Evolutionary conservation across 2,113 vertebrate genomes (phyloP), one percentile per base, ranked within the genome.

Genomic region (Hydrochoerus hydrochaeris): DNA sequence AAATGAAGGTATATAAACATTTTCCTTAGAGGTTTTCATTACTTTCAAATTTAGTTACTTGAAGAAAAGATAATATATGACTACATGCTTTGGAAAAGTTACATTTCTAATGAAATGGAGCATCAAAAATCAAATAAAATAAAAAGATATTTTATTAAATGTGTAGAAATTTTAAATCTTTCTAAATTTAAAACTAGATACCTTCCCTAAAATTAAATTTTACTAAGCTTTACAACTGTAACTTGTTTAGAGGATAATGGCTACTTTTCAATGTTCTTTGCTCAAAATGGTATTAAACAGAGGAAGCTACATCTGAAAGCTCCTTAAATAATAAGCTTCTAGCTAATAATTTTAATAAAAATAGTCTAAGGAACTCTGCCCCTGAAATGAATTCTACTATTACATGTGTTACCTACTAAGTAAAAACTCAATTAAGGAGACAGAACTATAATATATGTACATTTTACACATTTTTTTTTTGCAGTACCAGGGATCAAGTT

Each of bases 261-360:
- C 84, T 96, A 97, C 75, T 98, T 97, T 35, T 97, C 96, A 95
- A 96, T 96, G 49, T 97, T 96, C 95, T 97, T 97, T 91, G 95
- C 84, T 95, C 97, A 63, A 98, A 97, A 93, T 97, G 87, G 85
- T 46, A 88, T 84, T 96, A 89, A 95, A 97, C 90, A 93, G 93
- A 95, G 93, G 80, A 63, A 88, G 87, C 28, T 96, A 91, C 57
- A 92, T 97, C 88, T 97, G 96, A 96, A 90, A 98, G 97, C 96
- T 95, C 80, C 98, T 98, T 95, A 98, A 95, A 96, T 97, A 95
- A 95, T 78, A 97, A 89, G 96, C 84, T 97, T 62, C 84, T 98
- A 96, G 97, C 81, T 60, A 95, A 90, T 95, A 97, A 96, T 93
- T 98, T 95, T 91, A 95, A 96, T 91, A 95, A 95, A 95, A 98